Evolutionary conservation across 2,113 vertebrate species (phyloP), one percentile per base, ranked within the genome.

Genomic region (Scatophagus argus): DNA sequence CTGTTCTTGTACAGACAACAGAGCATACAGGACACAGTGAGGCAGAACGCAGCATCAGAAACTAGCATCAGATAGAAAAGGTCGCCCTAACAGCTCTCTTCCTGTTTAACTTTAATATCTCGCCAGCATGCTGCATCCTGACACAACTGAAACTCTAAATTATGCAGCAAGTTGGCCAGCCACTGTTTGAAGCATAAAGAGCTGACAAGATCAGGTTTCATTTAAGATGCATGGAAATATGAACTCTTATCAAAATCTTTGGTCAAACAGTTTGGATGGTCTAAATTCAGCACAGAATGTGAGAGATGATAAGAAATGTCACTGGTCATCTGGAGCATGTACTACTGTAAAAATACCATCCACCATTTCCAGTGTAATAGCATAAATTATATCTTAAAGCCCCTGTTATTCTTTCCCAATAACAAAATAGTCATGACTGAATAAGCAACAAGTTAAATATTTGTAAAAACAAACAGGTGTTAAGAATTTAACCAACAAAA

Each of bases 111-210:
- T 34, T 64, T 51, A 71, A 56, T 41, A 36, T 23, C 13, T 32
- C 43, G 65, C 29, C 17, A 25, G 46, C 12, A 19, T n/a, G n/a
- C n/a, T n/a, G 39, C 41, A 14, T 29, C n/a, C n/a, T n/a, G 8
- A 36, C 52, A 38, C 19, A n/a, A 41, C 41, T 63, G 43, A 29
- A 29, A 29, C 51, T 51, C 2, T 70, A 39, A 44, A 69, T 56
- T 70, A 58, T 66, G 39, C 23, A 67, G 61, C 49, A 34, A 14
- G 44, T 32, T 46, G 39, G 59, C 32, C 19, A 32, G 52, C 31
- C 1, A 12, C 25, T 25, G 38, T 27, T 8, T 34, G 27, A 61
- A 60, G 44, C 41, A 25, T 25, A 49, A 31, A 46, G 25, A 56
- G 47, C 23, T 17, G 14, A 31, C 23, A 41, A n/a, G 70, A 44